These are phyloP conservation scores for Paramormyrops hopkinsi DNA, from an alignment of 2,797 vertebrate genomes.

Conservation along the genomic window DNA sequence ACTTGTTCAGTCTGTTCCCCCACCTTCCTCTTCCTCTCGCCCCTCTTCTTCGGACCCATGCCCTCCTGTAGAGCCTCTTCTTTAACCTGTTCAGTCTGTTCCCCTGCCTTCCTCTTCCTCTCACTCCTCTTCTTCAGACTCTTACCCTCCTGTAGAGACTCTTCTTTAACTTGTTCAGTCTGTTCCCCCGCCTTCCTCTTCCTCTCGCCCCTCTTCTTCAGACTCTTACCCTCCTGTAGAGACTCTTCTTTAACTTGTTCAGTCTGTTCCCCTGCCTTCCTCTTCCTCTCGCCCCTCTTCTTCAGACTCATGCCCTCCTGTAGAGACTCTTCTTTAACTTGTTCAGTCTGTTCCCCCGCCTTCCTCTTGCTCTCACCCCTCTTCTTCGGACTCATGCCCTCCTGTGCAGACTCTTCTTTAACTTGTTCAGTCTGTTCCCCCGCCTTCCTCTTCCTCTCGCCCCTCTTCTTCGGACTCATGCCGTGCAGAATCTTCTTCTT, in stretches of 20 bases:
- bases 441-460: slow-evolving; percentile 33
- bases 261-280: slow-evolving; percentile 32
- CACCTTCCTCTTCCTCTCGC: slow-evolving; percentile 33
- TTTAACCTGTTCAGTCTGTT: slow-evolving; percentile 8
- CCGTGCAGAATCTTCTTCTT: neutral
- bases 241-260: neutral
- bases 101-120: slow-evolving; percentile 38
- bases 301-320: slow-evolving; percentile 44
- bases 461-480: slow-evolving; percentile 48
- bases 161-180: neutral
- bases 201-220: slow-evolving; percentile 35
- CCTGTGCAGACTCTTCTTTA: neutral
- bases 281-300: slow-evolving; percentile 38
- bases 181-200: slow-evolving; percentile 41
- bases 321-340: neutral
- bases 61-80: neutral
- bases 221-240: slow-evolving; percentile 40
- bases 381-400: slow-evolving; percentile 49
- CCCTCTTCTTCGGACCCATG: slow-evolving; percentile 49
- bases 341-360: slow-evolving; percentile 26
- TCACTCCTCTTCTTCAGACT: slow-evolving; percentile 40
- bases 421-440: slow-evolving; percentile 24
- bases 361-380: slow-evolving; percentile 36
- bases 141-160: slow-evolving; percentile 34
- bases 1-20: slow-evolving; percentile 26